Evolutionary conservation across 2,113 vertebrate species (phyloP).

Genomic region (Antechinus flavipes): DNA sequence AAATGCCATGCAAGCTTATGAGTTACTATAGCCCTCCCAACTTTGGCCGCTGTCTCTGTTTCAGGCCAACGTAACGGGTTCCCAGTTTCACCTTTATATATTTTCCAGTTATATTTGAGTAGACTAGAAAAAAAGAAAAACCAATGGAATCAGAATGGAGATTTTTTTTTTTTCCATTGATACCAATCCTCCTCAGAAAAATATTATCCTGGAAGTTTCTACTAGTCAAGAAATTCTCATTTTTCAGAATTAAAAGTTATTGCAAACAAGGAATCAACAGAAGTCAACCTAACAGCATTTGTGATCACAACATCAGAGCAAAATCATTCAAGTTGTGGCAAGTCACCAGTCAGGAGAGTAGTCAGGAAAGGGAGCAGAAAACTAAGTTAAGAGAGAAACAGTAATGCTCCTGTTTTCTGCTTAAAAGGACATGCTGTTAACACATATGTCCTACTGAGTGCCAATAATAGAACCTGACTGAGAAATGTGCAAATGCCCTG

Average conservation of each 20-base stretch:
- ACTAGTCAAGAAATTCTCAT: constrained; percentile 47
- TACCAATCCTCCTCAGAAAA: constrained; percentile 49
- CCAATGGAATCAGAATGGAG: neutral
- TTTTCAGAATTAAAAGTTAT: constrained; percentile 69
- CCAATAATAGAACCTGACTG: constrained; percentile 66
- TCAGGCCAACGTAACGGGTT: constrained; percentile 46
- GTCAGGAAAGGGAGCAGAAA: constrained; percentile 76
- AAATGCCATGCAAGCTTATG: constrained; percentile 29
- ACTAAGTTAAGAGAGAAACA: constrained; percentile 74
- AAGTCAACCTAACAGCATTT: constrained; percentile 65
- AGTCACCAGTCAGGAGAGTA: constrained; percentile 72
- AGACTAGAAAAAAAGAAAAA: constrained; percentile 20
- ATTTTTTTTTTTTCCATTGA: constrained; percentile 26
- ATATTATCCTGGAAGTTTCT: constrained; percentile 36
- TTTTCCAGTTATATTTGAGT: constrained; percentile 36
- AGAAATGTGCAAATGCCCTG: constrained; percentile 62
- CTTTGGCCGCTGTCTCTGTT: constrained; percentile 17
- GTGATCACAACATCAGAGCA: constrained; percentile 63
- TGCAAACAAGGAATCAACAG: constrained; percentile 67
- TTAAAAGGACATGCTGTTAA: constrained; percentile 78
- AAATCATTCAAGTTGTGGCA: constrained; percentile 55
- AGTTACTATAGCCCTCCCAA: constrained; percentile 46
- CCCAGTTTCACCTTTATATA: constrained; percentile 3
- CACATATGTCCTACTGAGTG: constrained; percentile 74
- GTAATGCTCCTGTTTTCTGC: constrained; percentile 66